Base-by-base conservation (phyloP, 2,113 vertebrate species). In the Pan paniscus region DNA sequence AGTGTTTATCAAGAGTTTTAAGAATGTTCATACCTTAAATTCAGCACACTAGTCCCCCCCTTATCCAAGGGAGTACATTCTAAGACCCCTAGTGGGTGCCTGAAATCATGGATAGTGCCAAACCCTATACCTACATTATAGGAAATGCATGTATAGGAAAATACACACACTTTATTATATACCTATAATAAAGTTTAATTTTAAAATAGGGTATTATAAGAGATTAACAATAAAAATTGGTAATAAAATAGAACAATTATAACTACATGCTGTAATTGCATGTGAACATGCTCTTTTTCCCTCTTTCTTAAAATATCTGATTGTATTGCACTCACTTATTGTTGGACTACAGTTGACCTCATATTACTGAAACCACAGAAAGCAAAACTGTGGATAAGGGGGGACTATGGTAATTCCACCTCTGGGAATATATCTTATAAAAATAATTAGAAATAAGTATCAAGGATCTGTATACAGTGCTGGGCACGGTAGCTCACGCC, bases 361-460 rank as follows among this genome's bases (percentile, higher is more conserved):
- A 32, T 27, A 46, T 32, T 48, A 78, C 27, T 48, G 43, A 78
- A 78, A 78, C 27, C 30, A 27, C 75, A 78, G 46, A 78, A 48
- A 48, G 27, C 75, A 48, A 32, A 48, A 48, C 14, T 17, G 27
- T 46, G 16, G 43, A 48, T 48, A 78, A 78, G 43, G 43, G 40
- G 27, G 27, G 4, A 30, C 43, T 78, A 32, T 32, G 23, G 38
- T 30, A 38, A 91, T 89, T 93, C 52, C 20, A 91, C 59, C 94
- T 85, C 23, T 89, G 90, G 48, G 7, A 48, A 32, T 82, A 80
- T 72, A 48, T 78, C 32, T 96, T 43, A 70, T 32, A 11, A 97
- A 90, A 94, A 92, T 40, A 86, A 61, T 90, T n/a, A 78, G 20
- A 89, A 38, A 48, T 67, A 80, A 88, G 4, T n/a, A 84, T 95